A percentile compares a stretch with the other conserved stretches of the same genome.
These are phyloP conservation scores for Leptodactylus fuscus DNA, from an alignment of 2,113 vertebrate genomes.

Conservation along the genomic window DNA sequence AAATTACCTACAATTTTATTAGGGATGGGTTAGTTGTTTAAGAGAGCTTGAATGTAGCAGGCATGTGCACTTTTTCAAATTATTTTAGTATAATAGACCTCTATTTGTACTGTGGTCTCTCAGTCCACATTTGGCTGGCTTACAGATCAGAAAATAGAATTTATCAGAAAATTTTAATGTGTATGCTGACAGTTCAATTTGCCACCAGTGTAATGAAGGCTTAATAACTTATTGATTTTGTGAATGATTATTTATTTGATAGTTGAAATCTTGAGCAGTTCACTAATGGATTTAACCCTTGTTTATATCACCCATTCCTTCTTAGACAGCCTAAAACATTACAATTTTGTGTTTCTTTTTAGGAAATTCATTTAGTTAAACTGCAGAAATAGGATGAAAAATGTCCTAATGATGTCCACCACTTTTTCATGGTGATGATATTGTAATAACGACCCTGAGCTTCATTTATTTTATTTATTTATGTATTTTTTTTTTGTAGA, in stretches of 20 bases:
- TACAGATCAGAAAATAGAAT: not conserved
- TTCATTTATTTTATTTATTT: no score
- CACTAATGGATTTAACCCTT: constrained; percentile 1
- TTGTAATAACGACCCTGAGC: no score
- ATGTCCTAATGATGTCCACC: not conserved
- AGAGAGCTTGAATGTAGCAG: not conserved
- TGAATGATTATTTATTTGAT: constrained; percentile 25
- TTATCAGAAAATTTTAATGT: not conserved
- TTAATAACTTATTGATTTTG: constrained; percentile 41
- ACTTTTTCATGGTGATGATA: no score
- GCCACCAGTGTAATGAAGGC: not conserved
- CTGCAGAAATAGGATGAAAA: not conserved
- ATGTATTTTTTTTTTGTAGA: no score
- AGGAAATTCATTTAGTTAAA: not conserved
- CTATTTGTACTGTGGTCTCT: not conserved
- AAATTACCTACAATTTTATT: not conserved
- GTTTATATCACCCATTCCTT: not conserved
- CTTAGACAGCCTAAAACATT: not conserved
- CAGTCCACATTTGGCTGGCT: not conserved
- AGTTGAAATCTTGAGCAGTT: constrained; percentile 12
- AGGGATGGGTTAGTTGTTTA: not conserved
- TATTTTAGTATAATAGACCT: not conserved
- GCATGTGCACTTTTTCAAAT: not conserved
- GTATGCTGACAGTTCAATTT: constrained; percentile 20
- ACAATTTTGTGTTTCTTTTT: not conserved